phyloP scores from a whole-genome alignment of 2,797 vertebrate genomes.

The Leptodactylus fallax region DNA sequence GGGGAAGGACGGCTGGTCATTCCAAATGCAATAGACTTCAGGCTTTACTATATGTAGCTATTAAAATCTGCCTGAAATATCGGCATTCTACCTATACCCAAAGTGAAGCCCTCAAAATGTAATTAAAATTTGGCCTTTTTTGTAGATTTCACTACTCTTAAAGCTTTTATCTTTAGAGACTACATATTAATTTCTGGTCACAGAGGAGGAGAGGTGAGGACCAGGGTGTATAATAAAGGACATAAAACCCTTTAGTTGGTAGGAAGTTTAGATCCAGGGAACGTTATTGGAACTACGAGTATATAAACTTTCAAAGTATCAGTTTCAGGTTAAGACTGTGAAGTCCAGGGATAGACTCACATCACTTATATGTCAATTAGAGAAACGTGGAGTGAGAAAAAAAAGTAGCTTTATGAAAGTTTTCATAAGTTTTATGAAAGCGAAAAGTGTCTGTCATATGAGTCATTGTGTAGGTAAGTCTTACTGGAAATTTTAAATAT shows the following conservation, averaged over 20 bases:
- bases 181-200: constrained; percentile 20
- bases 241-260: background rate
- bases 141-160: constrained; percentile 28
- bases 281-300: background rate
- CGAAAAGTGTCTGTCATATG: too few relatives aligned
- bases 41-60: constrained; percentile 58
- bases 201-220: background rate
- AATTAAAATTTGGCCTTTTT: constrained; percentile 53
- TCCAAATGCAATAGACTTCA: constrained; percentile 56
- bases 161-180: constrained; percentile 45
- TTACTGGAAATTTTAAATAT: too few relatives aligned
- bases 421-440: too few relatives aligned
- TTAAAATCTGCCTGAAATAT: constrained; percentile 61
- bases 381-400: too few relatives aligned
- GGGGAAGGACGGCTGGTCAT: constrained; percentile 56
- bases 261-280: background rate
- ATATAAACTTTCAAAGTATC: background rate
- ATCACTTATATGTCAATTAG: background rate
- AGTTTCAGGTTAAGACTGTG: background rate
- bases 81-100: constrained; percentile 42
- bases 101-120: constrained; percentile 53
- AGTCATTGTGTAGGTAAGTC: too few relatives aligned
- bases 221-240: background rate
- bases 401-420: too few relatives aligned
- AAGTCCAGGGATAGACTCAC: background rate